Evolutionary conservation across 2,113 vertebrate genomes (phyloP).

Genomic region (Myotis lucifugus): DNA sequence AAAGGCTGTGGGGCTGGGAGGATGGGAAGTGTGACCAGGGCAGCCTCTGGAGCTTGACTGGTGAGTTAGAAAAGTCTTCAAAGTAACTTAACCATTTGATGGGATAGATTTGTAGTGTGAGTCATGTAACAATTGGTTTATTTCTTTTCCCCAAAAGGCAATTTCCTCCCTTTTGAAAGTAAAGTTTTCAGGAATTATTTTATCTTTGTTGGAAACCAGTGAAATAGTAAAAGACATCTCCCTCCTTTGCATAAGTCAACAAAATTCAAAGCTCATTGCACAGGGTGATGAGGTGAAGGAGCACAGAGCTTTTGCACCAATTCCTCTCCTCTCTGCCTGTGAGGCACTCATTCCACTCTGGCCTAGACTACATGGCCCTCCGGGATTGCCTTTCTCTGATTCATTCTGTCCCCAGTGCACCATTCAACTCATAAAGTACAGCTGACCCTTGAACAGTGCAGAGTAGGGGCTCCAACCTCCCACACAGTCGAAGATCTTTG

Average conservation of each 20-base stretch:
- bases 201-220: slow-evolving; percentile 23
- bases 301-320: not conserved
- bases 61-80: not conserved
- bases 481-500: not conserved
- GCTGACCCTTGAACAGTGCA: not conserved
- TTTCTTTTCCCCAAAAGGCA: not conserved
- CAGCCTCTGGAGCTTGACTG: not conserved
- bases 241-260: not conserved
- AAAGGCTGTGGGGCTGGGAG: not conserved
- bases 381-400: not conserved
- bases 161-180: slow-evolving; percentile 22
- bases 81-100: slow-evolving; percentile 12
- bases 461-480: not conserved
- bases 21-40: not conserved
- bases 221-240: slow-evolving; percentile 1
- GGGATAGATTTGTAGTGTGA: not conserved
- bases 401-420: not conserved
- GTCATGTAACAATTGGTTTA: not conserved
- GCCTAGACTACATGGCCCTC: not conserved
- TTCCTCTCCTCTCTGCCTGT: not conserved
- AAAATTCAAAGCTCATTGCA: not conserved
- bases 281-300: not conserved
- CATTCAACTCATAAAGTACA: not conserved
- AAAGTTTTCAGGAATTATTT: slow-evolving; percentile 26
- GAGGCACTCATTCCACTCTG: not conserved